Base-by-base conservation (phyloP, 2,113 vertebrate species). In the Salminus brasiliensis region DNA sequence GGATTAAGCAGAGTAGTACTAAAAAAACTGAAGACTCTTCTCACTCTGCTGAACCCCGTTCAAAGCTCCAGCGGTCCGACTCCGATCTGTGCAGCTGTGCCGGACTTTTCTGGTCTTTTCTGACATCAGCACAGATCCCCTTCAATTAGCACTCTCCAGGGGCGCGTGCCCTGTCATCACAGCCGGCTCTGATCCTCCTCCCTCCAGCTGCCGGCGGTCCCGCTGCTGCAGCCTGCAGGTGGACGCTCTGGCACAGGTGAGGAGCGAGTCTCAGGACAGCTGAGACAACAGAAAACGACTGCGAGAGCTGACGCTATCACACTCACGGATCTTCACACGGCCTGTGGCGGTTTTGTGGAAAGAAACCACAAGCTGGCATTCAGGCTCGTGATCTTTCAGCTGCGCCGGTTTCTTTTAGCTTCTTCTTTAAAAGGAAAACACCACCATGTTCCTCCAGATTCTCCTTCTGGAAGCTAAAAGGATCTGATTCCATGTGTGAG, bases 141-240 rank as follows among this genome's bases (percentile, higher is more conserved):
- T 87, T 89, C 73, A 91, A 93, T 93, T 92, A 91, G 86, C 57
- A 32, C 62, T 59, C 3, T 45, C 4, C n/a, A 52, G 53, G 5
- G 15, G 43, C 11, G 74, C 9, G 13, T 76, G 66, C 84, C 88
- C 88, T 92, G 88, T 93, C 91, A 92, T 92, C 91, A 91, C 85
- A 23, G 67, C 36, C 72, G 78, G 43, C 84, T 87, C 78, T 89
- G 80, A 88, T 87, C 83, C 83, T 81, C 71, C 34, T 57, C 79
- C 9, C 74, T 47, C 80, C n/a, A n/a, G n/a, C n/a, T n/a, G n/a
- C n/a, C n/a, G n/a, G n/a, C n/a, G n/a, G n/a, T n/a, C n/a, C 80
- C 76, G 66, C 72, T 83, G 68, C 29, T 59, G 57, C 72, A 47
- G 32, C 29, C 1, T 1, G 47, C 78, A 80, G 82, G 74, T 80